Evolutionary conservation across 2,113 vertebrate genomes (phyloP).

Genomic region (Acrocephalus arundinaceus): DNA sequence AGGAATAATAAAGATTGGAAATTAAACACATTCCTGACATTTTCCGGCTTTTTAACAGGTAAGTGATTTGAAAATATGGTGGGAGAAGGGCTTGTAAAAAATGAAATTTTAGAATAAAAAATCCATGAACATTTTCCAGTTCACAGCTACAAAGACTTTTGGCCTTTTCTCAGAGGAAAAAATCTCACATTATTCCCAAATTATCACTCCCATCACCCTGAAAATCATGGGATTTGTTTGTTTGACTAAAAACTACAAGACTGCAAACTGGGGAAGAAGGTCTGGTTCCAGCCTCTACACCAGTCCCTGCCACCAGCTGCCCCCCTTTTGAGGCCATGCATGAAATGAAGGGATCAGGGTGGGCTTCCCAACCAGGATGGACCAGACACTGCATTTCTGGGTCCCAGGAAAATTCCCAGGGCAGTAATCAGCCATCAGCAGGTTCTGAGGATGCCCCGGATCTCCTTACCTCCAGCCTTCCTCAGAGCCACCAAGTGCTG

Average conservation of each 20-base stretch:
- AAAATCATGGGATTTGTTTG: background rate
- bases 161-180: background rate
- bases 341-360: background rate
- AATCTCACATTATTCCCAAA: background rate
- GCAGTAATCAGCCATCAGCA: background rate
- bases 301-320: background rate
- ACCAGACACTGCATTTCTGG: background rate
- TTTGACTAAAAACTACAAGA: background rate
- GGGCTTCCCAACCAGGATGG: background rate
- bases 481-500: background rate
- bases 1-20: background rate
- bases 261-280: rapidly evolving
- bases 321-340: background rate
- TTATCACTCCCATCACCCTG: background rate
- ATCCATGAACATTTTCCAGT: background rate
- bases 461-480: background rate
- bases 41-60: background rate
- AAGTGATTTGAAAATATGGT: background rate
- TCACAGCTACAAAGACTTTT: background rate
- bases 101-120: background rate
- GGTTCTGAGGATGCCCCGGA: background rate
- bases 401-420: background rate
- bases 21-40: background rate
- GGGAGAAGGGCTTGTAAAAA: background rate
- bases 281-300: background rate